Evolutionary conservation across 2,888 invertebrate genomes (phyloP).

Genomic region (Ennomos fuscantarius): DNA sequence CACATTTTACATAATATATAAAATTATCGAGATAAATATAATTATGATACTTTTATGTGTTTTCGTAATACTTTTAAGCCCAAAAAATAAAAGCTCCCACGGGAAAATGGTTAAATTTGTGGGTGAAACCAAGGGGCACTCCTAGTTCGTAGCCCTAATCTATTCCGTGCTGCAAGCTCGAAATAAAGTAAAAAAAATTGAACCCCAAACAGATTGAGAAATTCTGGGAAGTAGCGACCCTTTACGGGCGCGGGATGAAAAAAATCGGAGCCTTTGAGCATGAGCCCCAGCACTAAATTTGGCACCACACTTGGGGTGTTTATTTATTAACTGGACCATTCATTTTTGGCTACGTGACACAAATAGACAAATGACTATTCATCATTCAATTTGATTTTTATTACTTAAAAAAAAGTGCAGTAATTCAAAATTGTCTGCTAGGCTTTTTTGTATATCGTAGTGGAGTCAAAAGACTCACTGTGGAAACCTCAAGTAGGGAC

Average conservation of each 20-base stretch:
- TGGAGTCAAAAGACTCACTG: too few species aligned
- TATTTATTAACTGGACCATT: conserved; percentile 21
- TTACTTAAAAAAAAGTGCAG: neutral
- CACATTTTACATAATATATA: too few species aligned
- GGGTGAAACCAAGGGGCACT: too few species aligned
- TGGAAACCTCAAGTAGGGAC: too few species aligned
- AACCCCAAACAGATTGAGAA: conserved; percentile 34
- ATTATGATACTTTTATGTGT: too few species aligned
- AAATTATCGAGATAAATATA: too few species aligned
- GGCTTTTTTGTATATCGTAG: neutral
- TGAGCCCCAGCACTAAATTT: conserved; percentile 18
- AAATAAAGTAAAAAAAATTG: conserved; percentile 34
- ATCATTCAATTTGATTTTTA: neutral
- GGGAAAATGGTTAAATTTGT: too few species aligned
- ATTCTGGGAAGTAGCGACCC: conserved; percentile 57
- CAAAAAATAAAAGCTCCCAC: too few species aligned
- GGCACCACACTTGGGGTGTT: conserved; percentile 20
- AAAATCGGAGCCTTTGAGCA: conserved; percentile 16
- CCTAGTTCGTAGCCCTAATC: too few species aligned
- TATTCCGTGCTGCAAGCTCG: conserved; percentile 3
- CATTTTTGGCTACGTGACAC: neutral
- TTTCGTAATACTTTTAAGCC: too few species aligned
- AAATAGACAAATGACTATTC: neutral
- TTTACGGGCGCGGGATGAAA: conserved; percentile 45
- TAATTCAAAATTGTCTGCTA: neutral